Percentiles rank a stretch among this genome's conserved stretches.
Evolutionary conservation across 64 coral and sea anemone genomes (phyloP).

Genomic region (Pocillopora verrucosa): DNA sequence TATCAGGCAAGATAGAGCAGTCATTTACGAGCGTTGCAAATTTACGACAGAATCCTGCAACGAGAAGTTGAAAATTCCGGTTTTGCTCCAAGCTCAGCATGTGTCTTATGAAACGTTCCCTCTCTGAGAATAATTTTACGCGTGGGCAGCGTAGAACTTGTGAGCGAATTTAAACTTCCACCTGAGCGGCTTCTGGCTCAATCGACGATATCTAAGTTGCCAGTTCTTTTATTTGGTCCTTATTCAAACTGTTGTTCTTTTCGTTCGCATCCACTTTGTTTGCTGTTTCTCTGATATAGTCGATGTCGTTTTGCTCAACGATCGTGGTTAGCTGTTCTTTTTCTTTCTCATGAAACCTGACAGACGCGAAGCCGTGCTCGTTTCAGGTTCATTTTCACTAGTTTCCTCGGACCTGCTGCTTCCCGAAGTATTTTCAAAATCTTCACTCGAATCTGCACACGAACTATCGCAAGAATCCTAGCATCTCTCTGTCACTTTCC

Average conservation of each 20-base stretch:
- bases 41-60: no score
- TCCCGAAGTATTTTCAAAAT: no score
- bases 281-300: no score
- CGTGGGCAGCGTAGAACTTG: not conserved
- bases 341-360: no score
- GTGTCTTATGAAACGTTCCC: not conserved
- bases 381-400: conserved; percentile 2
- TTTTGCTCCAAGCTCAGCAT: not conserved
- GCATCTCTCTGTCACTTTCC: no score
- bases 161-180: not conserved
- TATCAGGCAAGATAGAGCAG: not conserved
- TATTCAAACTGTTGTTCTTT: not conserved
- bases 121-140: not conserved
- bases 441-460: no score
- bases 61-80: not conserved
- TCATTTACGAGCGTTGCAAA: not conserved
- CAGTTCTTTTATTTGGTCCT: conserved; percentile 1
- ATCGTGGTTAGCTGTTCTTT: no score
- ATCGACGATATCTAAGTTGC: not conserved
- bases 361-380: not conserved
- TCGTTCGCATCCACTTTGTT: no score
- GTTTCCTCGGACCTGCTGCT: conserved; percentile 5
- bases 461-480: no score
- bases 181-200: not conserved
- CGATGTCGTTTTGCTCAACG: no score